Evolutionary conservation across 2,113 vertebrate species (phyloP).

Genomic region (Sinocyclocheilus anophthalmus): DNA sequence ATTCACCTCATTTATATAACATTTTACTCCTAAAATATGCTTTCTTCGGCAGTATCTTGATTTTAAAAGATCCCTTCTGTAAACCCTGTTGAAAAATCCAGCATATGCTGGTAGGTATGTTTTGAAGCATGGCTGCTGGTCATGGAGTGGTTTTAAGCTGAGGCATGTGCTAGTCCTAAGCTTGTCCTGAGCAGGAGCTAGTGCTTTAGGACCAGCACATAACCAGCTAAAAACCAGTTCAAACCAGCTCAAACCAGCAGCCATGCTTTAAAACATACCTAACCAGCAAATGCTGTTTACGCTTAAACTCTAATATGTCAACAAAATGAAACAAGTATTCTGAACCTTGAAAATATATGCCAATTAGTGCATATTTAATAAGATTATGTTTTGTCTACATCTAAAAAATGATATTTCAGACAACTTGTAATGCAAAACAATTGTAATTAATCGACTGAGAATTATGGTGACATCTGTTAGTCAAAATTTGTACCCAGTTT

Average conservation of each 20-base stretch:
- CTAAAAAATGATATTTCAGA: neutral
- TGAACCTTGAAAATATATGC: neutral
- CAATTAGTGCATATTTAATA: neutral
- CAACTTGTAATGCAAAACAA: neutral
- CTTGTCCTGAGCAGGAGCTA: too few species aligned
- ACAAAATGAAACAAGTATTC: too few species aligned
- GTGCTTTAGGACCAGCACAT: too few species aligned
- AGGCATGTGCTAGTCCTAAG: too few species aligned
- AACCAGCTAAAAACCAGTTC: too few species aligned
- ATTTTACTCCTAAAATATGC: neutral
- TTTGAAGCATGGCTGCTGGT: too few species aligned
- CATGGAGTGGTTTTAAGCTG: too few species aligned
- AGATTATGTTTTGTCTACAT: neutral
- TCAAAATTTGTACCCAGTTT: neutral
- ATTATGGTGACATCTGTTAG: neutral
- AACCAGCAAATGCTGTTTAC: neutral
- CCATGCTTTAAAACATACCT: too few species aligned
- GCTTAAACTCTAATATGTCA: too few species aligned
- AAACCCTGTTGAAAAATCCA: neutral
- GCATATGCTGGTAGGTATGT: too few species aligned
- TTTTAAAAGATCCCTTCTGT: neutral
- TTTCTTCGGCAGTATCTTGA: neutral
- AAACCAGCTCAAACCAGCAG: too few species aligned
- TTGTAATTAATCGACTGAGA: neutral
- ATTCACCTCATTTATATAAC: neutral